Evolutionary conservation across 2,888 invertebrate species (phyloP).

Genomic region (Hesperia comma): DNA sequence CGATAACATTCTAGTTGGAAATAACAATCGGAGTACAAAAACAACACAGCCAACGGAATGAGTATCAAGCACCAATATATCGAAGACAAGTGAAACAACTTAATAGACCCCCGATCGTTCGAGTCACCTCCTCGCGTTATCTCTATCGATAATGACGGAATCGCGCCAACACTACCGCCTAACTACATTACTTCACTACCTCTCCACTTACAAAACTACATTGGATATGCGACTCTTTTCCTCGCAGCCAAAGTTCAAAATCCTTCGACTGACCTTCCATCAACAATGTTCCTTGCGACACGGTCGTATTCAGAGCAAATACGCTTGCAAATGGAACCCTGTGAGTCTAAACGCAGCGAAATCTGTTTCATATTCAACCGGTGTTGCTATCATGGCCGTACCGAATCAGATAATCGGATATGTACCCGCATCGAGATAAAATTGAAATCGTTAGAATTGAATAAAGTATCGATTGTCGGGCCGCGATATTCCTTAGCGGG

Average conservation of each 20-base stretch:
- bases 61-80: slow-evolving; percentile 33
- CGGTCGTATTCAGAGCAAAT: slow-evolving; percentile 56
- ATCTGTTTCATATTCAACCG: slow-evolving; percentile 65
- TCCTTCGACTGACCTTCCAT: background rate
- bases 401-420: slow-evolving; percentile 61
- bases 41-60: slow-evolving; percentile 33
- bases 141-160: slow-evolving; percentile 69
- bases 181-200: slow-evolving; percentile 40
- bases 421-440: slow-evolving; percentile 58
- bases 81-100: slow-evolving; percentile 57
- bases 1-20: slow-evolving; percentile 22
- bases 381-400: slow-evolving; percentile 61
- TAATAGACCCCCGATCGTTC: slow-evolving; percentile 65
- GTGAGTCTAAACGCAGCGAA: slow-evolving; percentile 53
- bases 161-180: slow-evolving; percentile 63
- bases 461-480: slow-evolving; percentile 59
- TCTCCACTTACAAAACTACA: slow-evolving; percentile 26
- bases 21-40: slow-evolving; percentile 35
- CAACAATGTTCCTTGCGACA: slow-evolving; percentile 45
- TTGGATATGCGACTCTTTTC: slow-evolving; percentile 39
- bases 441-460: slow-evolving; percentile 68
- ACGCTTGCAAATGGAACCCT: slow-evolving; percentile 62
- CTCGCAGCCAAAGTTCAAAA: slow-evolving; percentile 30
- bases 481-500: slow-evolving; percentile 55
- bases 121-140: slow-evolving; percentile 63